phyloP scores from a whole-genome alignment of 2,888 invertebrate genomes.

The Ischnus inquisitorius region DNA sequence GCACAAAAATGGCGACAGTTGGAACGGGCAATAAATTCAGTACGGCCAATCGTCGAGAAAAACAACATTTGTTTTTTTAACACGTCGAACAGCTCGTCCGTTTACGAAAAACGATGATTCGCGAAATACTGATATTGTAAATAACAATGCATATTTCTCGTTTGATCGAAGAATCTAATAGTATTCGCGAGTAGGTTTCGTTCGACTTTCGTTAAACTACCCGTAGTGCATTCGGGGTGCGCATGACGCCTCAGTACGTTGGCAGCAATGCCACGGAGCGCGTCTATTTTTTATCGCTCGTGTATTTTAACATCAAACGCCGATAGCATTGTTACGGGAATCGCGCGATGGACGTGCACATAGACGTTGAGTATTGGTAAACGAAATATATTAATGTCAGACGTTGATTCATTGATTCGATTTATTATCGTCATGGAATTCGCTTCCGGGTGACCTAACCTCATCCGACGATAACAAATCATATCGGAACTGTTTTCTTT shows the following conservation, averaged over 20 bases:
- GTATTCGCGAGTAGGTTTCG: too few species aligned
- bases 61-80: background rate
- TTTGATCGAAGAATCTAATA: too few species aligned
- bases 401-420: background rate
- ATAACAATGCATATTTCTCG: too few species aligned
- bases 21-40: constrained; percentile 58
- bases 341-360: constrained; percentile 82
- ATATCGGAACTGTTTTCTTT: background rate
- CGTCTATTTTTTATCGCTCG: background rate
- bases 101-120: too few species aligned
- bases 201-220: too few species aligned
- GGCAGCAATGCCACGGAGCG: background rate
- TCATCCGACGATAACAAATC: background rate
- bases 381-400: constrained; percentile 46
- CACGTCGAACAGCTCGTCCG: too few species aligned
- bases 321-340: background rate
- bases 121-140: too few species aligned
- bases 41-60: constrained; percentile 50
- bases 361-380: constrained; percentile 89
- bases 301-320: background rate
- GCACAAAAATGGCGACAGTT: constrained; percentile 65
- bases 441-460: background rate
- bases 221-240: too few species aligned
- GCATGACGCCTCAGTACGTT: too few species aligned
- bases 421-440: background rate